A percentile compares a stretch with the other conserved stretches of the same genome.
Conservation (phyloP, 1,140 invertebrate genomes). For the Eubasilissa regina region DNA sequence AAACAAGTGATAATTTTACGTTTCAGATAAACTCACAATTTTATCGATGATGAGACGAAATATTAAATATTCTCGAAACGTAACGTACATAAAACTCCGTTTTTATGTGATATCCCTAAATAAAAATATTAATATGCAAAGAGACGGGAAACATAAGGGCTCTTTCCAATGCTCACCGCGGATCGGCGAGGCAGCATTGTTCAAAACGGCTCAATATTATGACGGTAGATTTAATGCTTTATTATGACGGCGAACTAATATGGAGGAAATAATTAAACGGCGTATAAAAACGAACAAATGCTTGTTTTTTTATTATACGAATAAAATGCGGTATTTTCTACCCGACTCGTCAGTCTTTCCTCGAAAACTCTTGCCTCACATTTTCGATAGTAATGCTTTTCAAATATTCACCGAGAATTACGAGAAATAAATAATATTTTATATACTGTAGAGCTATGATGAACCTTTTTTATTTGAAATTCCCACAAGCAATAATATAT, state of each 20-base stretch:
- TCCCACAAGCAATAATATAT: too few species aligned
- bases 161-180: slow-evolving; percentile 1
- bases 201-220: slow-evolving; percentile 14
- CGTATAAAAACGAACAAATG: background rate
- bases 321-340: background rate
- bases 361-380: background rate
- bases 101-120: background rate
- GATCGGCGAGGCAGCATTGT: slow-evolving; percentile 20
- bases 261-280: slow-evolving; percentile 8
- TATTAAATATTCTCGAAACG: slow-evolving; percentile 9
- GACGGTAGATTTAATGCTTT: background rate
- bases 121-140: slow-evolving; percentile 5
- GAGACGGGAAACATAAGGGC: slow-evolving; percentile 6
- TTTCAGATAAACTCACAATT: background rate
- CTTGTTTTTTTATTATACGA: slow-evolving; percentile 1
- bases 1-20: background rate
- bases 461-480: too few species aligned
- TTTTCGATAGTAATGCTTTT: slow-evolving; percentile 33
- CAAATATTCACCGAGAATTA: slow-evolving; percentile 33
- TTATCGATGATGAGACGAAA: background rate
- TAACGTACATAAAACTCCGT: background rate
- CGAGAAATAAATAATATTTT: too few species aligned
- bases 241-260: background rate
- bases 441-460: too few species aligned
- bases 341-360: background rate